phyloP scores from a whole-genome alignment of 2,113 vertebrate genomes.

The Uria aalge region DNA sequence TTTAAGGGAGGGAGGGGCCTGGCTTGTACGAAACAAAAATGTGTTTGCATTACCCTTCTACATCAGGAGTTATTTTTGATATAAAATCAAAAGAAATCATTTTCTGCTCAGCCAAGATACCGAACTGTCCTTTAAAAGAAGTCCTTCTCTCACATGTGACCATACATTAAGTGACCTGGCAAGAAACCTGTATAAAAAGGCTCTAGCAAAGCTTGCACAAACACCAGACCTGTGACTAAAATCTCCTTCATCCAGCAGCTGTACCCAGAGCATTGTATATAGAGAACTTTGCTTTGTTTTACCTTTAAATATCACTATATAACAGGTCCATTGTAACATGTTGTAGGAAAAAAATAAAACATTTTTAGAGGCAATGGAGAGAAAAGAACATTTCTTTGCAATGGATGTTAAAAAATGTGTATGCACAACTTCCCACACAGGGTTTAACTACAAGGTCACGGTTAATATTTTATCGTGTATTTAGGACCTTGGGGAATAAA shows the following conservation, averaged over 20 bases:
- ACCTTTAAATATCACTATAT: neutral
- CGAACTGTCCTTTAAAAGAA: neutral
- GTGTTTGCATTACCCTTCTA: neutral
- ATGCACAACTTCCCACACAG: neutral
- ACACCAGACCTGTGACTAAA: neutral
- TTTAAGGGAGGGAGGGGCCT: neutral
- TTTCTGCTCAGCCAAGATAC: neutral
- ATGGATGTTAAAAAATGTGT: neutral
- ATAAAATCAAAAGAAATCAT: neutral
- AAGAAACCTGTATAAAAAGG: neutral
- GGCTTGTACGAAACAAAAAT: neutral
- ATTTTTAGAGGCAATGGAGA: neutral
- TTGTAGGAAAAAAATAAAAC: neutral
- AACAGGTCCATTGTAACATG: neutral
- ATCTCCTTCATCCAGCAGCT: neutral
- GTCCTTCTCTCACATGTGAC: neutral
- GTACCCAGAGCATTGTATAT: neutral
- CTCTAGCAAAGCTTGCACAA: neutral
- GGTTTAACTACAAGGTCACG: neutral
- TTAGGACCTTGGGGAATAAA: neutral
- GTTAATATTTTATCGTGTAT: neutral
- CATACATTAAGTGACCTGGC: neutral
- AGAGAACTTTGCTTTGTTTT: neutral
- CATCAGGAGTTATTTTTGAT: neutral
- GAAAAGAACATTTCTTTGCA: neutral